Evolutionary conservation across 2,888 invertebrate genomes (phyloP).

Genomic region (Ceraclea dissimilis): DNA sequence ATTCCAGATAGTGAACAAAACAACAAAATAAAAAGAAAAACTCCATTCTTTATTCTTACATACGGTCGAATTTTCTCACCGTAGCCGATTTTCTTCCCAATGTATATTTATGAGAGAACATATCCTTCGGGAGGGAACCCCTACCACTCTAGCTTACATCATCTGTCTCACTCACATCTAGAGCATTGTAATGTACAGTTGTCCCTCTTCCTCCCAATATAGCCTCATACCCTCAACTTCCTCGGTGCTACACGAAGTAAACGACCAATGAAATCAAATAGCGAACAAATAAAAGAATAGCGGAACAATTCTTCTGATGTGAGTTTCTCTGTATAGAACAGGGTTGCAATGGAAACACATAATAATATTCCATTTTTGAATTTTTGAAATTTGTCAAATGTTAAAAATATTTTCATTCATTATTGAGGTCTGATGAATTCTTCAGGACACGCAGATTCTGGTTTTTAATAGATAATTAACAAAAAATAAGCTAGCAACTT

Average conservation of each 20-base stretch:
- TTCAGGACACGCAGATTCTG: too few species aligned
- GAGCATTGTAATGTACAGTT: not conserved
- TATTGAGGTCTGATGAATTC: too few species aligned
- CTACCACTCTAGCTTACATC: not conserved
- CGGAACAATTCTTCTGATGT: conserved; percentile 26
- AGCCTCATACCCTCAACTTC: too few species aligned
- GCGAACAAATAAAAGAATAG: conserved; percentile 26
- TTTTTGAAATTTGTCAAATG: too few species aligned
- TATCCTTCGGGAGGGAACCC: not conserved
- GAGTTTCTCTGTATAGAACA: conserved; percentile 10
- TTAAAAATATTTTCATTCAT: too few species aligned
- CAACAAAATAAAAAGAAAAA: too few species aligned
- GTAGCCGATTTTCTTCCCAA: not conserved
- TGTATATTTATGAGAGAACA: conserved; percentile 19
- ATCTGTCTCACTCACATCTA: not conserved
- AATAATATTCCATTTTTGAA: too few species aligned
- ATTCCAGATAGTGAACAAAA: conserved; percentile 2
- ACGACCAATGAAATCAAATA: conserved; percentile 27
- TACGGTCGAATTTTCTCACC: not conserved
- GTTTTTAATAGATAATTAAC: too few species aligned
- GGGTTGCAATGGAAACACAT: conserved; percentile 19
- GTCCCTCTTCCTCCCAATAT: conserved; percentile 5
- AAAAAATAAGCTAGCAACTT: too few species aligned
- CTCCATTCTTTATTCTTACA: not conserved
- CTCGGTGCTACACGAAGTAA: conserved; percentile 7